Base-by-base conservation (phyloP, 1,140 invertebrate species). In the Papilio xuthus region DNA sequence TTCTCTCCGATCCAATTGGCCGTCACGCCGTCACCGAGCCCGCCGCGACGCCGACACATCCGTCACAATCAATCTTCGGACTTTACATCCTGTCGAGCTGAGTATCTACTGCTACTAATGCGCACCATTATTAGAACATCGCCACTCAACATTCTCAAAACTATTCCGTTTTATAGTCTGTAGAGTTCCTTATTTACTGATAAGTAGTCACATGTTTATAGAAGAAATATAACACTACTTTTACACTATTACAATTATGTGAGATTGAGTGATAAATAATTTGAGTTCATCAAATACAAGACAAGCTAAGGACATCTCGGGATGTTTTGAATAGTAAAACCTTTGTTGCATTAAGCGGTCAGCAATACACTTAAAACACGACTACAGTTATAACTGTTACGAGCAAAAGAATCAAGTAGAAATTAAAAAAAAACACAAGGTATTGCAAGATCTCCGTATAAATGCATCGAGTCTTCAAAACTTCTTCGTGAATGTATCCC, bases 401-500 rank as follows among this genome's bases (percentile, higher is more conserved):
- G 12, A 69, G 20, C 9, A 47, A 28, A 47, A 44, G 10, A 42
- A 41, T 10, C 37, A 56, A 18, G 18, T 32, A 75, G 50, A 28
- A 28, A 75, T 47, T 37, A 6, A 56, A 2, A 12, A 73, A 47
- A 73, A 56, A 13, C 23, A 56, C 12, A 37, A 56, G 1, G 28
- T 50, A 56, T 75, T 26, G 47, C 73, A 53, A 50, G 32, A 75
- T 56, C 37, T 56, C 28, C 47, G 73, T 80, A 81, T 80, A 81
- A 79, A 81, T 85, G 81, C 85, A 86, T 83, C 82, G 73, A 84
- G 81, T 84, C 81, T 86, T 79, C 78, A 81, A 81, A 84, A 87
- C 78, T 84, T 85, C 81, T 85, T 86, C 83, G 78, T 80, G 81
- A 83, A 82, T 85, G 82, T 86, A 86, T 82, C 82, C 82, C 80